Evolutionary conservation across 2,888 invertebrate species (phyloP).

Genomic region (Dugesia japonica): DNA sequence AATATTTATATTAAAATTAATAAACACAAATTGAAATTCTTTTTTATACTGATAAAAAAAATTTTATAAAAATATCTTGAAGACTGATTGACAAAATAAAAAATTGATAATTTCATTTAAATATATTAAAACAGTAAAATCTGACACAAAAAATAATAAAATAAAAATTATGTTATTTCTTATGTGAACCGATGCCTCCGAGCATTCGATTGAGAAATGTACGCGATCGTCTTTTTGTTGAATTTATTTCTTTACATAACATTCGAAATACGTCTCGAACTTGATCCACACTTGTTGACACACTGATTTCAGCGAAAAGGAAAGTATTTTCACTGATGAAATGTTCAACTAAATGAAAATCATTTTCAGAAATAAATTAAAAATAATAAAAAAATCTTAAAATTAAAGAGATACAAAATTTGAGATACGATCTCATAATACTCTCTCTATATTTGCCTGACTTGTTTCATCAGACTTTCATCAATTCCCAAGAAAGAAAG

Average conservation of each 20-base stretch:
- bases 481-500: too few relatives aligned
- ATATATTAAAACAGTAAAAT: too few relatives aligned
- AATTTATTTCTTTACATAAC: slow-evolving; percentile 41
- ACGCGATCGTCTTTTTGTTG: slow-evolving; percentile 41
- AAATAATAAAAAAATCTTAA: too few relatives aligned
- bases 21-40: not conserved
- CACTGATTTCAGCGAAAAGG: slow-evolving; percentile 41
- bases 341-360: slow-evolving; percentile 39
- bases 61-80: not conserved
- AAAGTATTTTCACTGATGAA: slow-evolving; percentile 40
- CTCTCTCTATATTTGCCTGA: too few relatives aligned
- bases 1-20: not conserved
- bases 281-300: slow-evolving; percentile 41
- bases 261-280: slow-evolving; percentile 41
- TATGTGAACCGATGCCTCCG: slow-evolving; percentile 37
- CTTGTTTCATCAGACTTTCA: too few relatives aligned
- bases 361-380: too few relatives aligned
- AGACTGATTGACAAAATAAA: not conserved
- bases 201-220: slow-evolving; percentile 43
- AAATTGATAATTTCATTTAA: too few relatives aligned
- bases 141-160: too few relatives aligned
- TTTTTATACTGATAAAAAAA: not conserved
- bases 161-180: too few relatives aligned
- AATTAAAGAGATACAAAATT: too few relatives aligned
- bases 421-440: too few relatives aligned